Evolutionary conservation across 2,888 invertebrate genomes (phyloP).

Genomic region (Vandiemenella viatica): DNA sequence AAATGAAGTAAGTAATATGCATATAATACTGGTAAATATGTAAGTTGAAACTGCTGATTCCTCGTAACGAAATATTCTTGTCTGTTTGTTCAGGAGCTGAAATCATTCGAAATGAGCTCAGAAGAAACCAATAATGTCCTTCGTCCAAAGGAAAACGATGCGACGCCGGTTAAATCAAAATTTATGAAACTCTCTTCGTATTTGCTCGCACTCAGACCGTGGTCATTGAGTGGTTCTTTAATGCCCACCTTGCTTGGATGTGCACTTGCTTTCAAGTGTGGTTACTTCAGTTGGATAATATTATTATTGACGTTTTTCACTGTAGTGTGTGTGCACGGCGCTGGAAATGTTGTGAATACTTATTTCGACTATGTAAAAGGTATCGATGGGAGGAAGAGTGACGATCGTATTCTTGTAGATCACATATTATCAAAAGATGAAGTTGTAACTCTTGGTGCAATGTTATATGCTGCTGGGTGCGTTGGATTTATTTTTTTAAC

Average conservation of each 20-base stretch:
- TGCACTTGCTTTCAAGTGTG: constrained; percentile 67
- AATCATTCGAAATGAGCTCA: constrained; percentile 7
- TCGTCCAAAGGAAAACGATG: constrained; percentile 2
- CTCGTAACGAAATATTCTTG: no score
- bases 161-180: no score
- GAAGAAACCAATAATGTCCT: constrained; percentile 7
- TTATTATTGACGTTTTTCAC: constrained; percentile 71
- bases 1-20: no score
- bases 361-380: constrained; percentile 91
- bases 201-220: constrained; percentile 76
- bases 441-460: constrained; percentile 76
- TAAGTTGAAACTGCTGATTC: no score
- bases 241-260: constrained; percentile 84
- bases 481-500: constrained; percentile 62
- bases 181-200: constrained; percentile 81
- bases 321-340: constrained; percentile 83
- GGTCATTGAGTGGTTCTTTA: constrained; percentile 84
- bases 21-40: no score
- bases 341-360: constrained; percentile 92
- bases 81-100: no score
- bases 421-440: constrained; percentile 68
- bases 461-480: constrained; percentile 77
- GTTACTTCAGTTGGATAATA: constrained; percentile 63
- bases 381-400: constrained; percentile 83
- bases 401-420: constrained; percentile 90